A percentile compares a stretch with the other conserved stretches of the same genome.
Evolutionary conservation across 1,140 invertebrate species (phyloP).

Genomic region (Piezodorus guildinii): DNA sequence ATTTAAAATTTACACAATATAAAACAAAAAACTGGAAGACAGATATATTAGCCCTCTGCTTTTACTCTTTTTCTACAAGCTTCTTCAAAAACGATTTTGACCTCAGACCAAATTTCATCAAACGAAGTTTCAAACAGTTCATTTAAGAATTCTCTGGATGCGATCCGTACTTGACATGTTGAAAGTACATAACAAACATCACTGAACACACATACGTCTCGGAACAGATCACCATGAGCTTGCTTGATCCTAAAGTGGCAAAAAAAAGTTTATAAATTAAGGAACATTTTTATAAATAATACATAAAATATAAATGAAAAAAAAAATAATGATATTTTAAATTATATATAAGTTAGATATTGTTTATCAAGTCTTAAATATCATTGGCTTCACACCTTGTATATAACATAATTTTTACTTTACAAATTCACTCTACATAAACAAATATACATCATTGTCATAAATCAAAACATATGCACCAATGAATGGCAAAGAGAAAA

Average conservation of each 20-base stretch:
- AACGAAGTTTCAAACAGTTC: conserved; percentile 86
- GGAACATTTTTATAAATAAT: no score
- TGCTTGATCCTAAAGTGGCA: conserved; percentile 61
- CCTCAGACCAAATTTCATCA: conserved; percentile 35
- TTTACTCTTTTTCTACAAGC: not conserved
- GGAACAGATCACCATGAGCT: conserved; percentile 65
- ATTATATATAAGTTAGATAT: no score
- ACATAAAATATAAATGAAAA: no score
- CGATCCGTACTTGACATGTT: conserved; percentile 66
- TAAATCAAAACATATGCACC: no score
- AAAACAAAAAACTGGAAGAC: not conserved
- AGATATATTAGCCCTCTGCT: not conserved
- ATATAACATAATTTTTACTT: no score
- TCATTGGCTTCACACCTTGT: no score
- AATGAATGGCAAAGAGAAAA: no score
- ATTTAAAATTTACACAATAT: no score
- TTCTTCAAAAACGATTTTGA: conserved; percentile 3
- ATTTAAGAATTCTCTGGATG: conserved; percentile 77
- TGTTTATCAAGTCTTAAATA: no score
- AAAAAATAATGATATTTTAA: no score
- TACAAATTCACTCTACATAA: no score
- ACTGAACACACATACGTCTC: conserved; percentile 85
- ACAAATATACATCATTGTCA: no score
- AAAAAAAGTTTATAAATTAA: not conserved
- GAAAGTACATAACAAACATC: conserved; percentile 74